Evolutionary conservation across 1,140 invertebrate species (phyloP).

Genomic region (Magallana angulata): DNA sequence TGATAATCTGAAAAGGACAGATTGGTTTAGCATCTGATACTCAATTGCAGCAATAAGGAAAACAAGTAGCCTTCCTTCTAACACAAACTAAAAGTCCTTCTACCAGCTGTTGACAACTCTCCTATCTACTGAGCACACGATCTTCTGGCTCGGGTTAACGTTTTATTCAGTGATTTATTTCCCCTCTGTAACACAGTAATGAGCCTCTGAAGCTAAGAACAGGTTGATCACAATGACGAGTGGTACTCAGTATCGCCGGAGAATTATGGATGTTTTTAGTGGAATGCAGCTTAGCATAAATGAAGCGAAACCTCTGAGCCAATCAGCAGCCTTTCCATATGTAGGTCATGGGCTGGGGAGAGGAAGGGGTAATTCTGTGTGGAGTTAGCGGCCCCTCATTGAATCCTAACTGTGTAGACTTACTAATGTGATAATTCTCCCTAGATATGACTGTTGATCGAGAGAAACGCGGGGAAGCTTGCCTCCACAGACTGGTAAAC

Average conservation of each 20-base stretch:
- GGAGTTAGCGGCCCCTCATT: neutral
- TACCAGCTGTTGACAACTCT: too few relatives aligned
- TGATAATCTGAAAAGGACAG: too few relatives aligned
- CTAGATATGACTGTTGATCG: neutral
- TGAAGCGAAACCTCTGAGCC: neutral
- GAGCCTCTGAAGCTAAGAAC: conserved; percentile 32
- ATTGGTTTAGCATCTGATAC: too few relatives aligned
- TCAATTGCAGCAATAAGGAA: too few relatives aligned
- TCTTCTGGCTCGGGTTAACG: too few relatives aligned
- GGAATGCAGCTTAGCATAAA: neutral
- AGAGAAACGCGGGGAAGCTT: conserved; percentile 35
- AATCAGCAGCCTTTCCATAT: neutral
- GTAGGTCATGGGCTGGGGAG: neutral
- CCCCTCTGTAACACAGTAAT: neutral
- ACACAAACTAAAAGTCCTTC: too few relatives aligned
- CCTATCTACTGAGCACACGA: too few relatives aligned
- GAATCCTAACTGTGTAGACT: neutral
- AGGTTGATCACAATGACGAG: neutral
- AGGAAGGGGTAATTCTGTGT: neutral
- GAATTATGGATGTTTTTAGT: conserved; percentile 32
- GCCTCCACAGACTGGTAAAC: conserved; percentile 24
- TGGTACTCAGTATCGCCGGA: conserved; percentile 12
- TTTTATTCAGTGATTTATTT: too few relatives aligned
- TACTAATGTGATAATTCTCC: conserved; percentile 37
- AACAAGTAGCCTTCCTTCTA: too few relatives aligned